phyloP scores from a whole-genome alignment of 53 echinoderm and acorn worm species.

The Mesocentrotus franciscanus region DNA sequence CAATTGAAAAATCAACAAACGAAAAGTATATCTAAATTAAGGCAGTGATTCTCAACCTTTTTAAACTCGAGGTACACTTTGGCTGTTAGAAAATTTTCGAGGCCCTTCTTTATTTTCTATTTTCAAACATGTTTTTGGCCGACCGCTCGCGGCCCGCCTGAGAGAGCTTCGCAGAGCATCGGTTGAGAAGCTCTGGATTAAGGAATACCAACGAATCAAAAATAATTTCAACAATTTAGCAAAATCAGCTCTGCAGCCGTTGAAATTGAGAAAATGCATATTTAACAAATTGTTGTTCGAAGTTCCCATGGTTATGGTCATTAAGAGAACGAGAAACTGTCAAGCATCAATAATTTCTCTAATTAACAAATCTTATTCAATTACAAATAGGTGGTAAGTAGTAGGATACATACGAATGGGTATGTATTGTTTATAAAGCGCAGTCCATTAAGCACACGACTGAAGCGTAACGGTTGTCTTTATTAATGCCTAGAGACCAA shows the following conservation, averaged over 20 bases:
- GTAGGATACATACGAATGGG: not conserved
- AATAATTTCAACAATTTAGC: not conserved
- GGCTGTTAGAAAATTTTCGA: too few species aligned
- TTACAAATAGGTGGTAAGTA: not conserved
- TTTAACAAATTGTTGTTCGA: not conserved
- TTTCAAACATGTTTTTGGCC: too few species aligned
- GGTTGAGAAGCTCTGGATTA: too few species aligned
- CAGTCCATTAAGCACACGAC: slow-evolving; percentile 7
- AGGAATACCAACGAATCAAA: not conserved
- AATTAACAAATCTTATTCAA: slow-evolving; percentile 43
- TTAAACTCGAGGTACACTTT: too few species aligned
- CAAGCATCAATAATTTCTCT: not conserved
- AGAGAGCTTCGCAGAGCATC: too few species aligned
- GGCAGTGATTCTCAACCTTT: too few species aligned
- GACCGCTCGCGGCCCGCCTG: too few species aligned
- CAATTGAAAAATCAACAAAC: too few species aligned
- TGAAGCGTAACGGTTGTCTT: slow-evolving; percentile 31
- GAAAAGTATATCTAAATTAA: too few species aligned
- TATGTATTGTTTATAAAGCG: not conserved
- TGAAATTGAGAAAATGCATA: not conserved
- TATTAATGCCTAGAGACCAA: not conserved
- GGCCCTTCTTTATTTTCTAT: too few species aligned
- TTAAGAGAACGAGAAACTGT: not conserved
- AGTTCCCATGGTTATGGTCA: not conserved
- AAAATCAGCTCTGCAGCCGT: not conserved